These are phyloP conservation scores for Andrena bucephala DNA, from an alignment of 2,888 invertebrate genomes.

Conservation along the genomic window DNA sequence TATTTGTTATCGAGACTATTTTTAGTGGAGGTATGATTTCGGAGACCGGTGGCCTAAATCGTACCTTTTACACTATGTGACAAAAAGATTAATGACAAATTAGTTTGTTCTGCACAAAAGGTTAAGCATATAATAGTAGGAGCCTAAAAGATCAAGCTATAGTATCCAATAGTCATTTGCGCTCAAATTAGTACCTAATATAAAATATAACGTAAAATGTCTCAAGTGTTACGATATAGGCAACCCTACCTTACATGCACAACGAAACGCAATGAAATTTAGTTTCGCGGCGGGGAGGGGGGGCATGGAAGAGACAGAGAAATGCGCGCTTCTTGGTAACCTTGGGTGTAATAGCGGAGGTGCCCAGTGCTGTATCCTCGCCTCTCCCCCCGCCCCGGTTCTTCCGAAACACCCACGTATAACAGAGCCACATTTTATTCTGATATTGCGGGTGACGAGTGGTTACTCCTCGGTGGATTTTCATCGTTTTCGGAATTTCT, in stretches of 20 bases:
- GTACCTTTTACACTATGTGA: no score
- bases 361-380: slow-evolving; percentile 69
- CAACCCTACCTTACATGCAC: not conserved
- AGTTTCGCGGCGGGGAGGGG: slow-evolving; percentile 1
- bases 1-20: no score
- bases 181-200: no score
- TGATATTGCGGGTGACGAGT: slow-evolving; percentile 19
- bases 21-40: no score
- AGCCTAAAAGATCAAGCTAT: no score
- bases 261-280: slow-evolving; percentile 54
- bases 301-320: slow-evolving; percentile 27
- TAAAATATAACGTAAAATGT: no score
- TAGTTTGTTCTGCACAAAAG: no score
- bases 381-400: slow-evolving; percentile 43
- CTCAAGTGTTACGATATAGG: not conserved
- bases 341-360: slow-evolving; percentile 75
- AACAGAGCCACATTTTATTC: slow-evolving; percentile 34
- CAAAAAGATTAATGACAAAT: no score
- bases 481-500: not conserved
- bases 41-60: no score
- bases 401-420: slow-evolving; percentile 64
- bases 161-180: no score
- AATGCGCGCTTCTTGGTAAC: slow-evolving; percentile 68
- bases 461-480: not conserved
- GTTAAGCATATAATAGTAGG: no score